A percentile compares a stretch with the other conserved stretches of the same genome.
Evolutionary conservation across 2,113 vertebrate genomes (phyloP).

Genomic region (Pseudorectes ferrugineus): DNA sequence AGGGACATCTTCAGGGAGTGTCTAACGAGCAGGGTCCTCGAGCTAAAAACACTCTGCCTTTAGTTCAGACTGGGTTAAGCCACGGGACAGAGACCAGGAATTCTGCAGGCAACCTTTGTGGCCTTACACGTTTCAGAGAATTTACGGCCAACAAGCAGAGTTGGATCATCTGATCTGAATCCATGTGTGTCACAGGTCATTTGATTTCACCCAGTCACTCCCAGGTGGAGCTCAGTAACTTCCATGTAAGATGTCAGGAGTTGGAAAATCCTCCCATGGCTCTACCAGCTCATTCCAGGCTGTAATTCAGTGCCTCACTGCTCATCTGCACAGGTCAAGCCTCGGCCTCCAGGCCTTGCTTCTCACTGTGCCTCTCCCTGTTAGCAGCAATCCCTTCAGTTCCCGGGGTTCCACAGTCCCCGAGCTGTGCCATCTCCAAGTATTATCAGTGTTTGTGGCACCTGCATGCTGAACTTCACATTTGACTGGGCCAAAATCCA

Average conservation of each 20-base stretch:
- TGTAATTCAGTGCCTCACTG: not conserved
- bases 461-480: not conserved
- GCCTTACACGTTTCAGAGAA: not conserved
- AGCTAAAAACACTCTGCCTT: not conserved
- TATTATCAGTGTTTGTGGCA: not conserved
- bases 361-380: not conserved
- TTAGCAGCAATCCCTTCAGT: not conserved
- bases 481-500: not conserved
- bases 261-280: not conserved
- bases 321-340: not conserved
- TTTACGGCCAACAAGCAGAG: not conserved
- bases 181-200: not conserved
- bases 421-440: too few species aligned
- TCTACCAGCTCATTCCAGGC: not conserved
- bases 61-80: not conserved
- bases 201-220: not conserved
- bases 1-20: not conserved
- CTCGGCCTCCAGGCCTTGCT: not conserved
- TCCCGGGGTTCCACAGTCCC: not conserved
- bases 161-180: not conserved
- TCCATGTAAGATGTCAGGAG: not conserved
- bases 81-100: not conserved
- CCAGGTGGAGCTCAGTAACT: not conserved
- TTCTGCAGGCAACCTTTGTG: not conserved
- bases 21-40: not conserved